phyloP scores from a whole-genome alignment of 2,797 vertebrate species.

The Holocentrus rufus region DNA sequence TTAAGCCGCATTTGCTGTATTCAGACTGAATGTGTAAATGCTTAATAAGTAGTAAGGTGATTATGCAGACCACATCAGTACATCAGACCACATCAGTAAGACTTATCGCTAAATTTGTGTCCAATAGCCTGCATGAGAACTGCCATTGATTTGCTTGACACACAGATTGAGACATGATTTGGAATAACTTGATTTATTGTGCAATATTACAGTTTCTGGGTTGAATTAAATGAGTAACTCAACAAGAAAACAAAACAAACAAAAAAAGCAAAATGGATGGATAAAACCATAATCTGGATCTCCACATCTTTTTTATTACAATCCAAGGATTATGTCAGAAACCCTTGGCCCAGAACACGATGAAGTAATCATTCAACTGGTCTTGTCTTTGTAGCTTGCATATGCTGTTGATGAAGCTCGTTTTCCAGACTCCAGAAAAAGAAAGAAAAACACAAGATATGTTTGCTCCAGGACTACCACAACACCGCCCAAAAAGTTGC shows the following conservation, averaged over 20 bases:
- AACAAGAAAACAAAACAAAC: constrained; percentile 59
- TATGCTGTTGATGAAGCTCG: constrained; percentile 61
- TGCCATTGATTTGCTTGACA: constrained; percentile 9
- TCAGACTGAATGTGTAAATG: too few species aligned
- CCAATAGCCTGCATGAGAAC: neutral
- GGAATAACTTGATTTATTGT: neutral
- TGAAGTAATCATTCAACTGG: constrained; percentile 69
- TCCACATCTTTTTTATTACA: constrained; percentile 60
- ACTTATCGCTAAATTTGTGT: neutral
- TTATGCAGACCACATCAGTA: too few species aligned
- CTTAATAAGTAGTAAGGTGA: too few species aligned
- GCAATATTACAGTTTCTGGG: constrained; percentile 43
- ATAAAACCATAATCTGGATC: constrained; percentile 56
- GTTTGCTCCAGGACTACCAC: constrained; percentile 32
- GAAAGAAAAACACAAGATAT: constrained; percentile 46
- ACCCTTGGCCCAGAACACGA: constrained; percentile 50
- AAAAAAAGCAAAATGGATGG: constrained; percentile 46
- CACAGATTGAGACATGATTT: neutral
- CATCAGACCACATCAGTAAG: neutral
- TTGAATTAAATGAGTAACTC: constrained; percentile 38
- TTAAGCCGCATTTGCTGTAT: too few species aligned
- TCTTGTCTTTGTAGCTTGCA: constrained; percentile 42
- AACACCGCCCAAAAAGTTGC: constrained; percentile 39
- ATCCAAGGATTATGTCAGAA: constrained; percentile 79
- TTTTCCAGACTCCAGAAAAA: constrained; percentile 47